Evolutionary conservation across 2,888 invertebrate genomes (phyloP).

Genomic region (Eumerus sabulonum): DNA sequence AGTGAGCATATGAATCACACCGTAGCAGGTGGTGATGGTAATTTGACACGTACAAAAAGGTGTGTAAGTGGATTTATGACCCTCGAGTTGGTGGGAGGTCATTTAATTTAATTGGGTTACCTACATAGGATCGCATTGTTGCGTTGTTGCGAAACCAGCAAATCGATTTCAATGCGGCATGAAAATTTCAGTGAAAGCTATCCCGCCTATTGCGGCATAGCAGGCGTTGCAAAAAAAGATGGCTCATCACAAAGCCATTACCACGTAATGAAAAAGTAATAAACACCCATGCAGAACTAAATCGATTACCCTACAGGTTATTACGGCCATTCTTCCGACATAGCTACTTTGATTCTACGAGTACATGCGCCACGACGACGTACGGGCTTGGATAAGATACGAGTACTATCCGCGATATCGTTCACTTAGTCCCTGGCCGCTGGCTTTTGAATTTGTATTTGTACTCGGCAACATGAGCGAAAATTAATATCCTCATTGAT

Average conservation of each 20-base stretch:
- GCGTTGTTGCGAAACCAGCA: too few relatives aligned
- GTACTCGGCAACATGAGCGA: conserved; percentile 17
- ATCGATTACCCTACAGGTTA: conserved; percentile 37
- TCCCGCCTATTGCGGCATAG: conserved; percentile 17
- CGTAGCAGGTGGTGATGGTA: conserved; percentile 42
- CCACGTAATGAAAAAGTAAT: conserved; percentile 41
- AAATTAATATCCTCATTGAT: conserved; percentile 38
- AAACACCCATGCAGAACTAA: conserved; percentile 49
- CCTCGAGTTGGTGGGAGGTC: conserved; percentile 31
- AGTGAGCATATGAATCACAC: conserved; percentile 46
- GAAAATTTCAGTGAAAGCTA: conserved; percentile 22
- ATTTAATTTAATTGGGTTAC: conserved; percentile 51
- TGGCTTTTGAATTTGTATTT: neutral
- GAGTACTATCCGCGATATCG: neutral
- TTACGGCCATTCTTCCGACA: conserved; percentile 23
- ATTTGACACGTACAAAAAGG: conserved; percentile 60
- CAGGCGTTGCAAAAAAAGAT: conserved; percentile 1
- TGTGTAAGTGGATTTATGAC: conserved; percentile 43
- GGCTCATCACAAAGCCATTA: conserved; percentile 47
- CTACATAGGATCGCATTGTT: too few relatives aligned
- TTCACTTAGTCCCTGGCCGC: too few relatives aligned
- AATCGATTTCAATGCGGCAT: too few relatives aligned
- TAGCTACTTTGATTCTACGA: conserved; percentile 34
- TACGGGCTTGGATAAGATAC: too few relatives aligned
- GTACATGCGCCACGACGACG: conserved; percentile 2